Base-by-base conservation (phyloP, 2,113 vertebrate genomes). In the Pionites leucogaster region DNA sequence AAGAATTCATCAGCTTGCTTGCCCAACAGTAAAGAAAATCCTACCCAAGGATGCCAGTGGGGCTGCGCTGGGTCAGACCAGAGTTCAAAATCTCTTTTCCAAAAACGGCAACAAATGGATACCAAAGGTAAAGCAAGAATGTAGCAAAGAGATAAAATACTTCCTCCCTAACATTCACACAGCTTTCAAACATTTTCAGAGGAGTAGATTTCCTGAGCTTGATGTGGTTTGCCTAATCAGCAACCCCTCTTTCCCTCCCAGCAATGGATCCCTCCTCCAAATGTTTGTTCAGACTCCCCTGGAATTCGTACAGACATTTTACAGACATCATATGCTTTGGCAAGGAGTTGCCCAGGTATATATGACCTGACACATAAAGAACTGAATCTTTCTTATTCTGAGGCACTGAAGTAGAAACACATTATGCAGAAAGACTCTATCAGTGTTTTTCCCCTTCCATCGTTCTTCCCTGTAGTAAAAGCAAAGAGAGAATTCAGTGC, bases 151-250 rank as follows among this genome's bases (percentile, higher is more conserved):
- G 81, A 94, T 74, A 95, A 93, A 96, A 65, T 64, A 95, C 52
- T 85, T 95, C 86, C 79, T 93, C 91, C 69, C 57, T 87, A 91
- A 72, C 77, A 65, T 74, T 94, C 71, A 81, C 31, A 64, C 14
- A 95, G 77, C 89, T 95, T 96, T 97, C 93, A 92, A 97, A 92
- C 74, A 55, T 84, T 82, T 92, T 91, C 93, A 87, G 69, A 33
- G 47, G 72, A 87, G 81, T 55, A 74, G 86, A 95, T 79, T 93
- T 95, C 93, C 93, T 93, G 93, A 91, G 81, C 42, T 84, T 91
- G 91, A 96, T 84, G 69, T 42, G 42, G 77, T 89, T 89, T 95
- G 86, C 76, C 95, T 96, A 89, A 93, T 86, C 81, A 92, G 94
- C 52, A 92, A n/a, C 27, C 50, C 82, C 80, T 49, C 28, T 71